phyloP scores from a whole-genome alignment of 2,888 invertebrate genomes.

The Cotesia congregata region DNA sequence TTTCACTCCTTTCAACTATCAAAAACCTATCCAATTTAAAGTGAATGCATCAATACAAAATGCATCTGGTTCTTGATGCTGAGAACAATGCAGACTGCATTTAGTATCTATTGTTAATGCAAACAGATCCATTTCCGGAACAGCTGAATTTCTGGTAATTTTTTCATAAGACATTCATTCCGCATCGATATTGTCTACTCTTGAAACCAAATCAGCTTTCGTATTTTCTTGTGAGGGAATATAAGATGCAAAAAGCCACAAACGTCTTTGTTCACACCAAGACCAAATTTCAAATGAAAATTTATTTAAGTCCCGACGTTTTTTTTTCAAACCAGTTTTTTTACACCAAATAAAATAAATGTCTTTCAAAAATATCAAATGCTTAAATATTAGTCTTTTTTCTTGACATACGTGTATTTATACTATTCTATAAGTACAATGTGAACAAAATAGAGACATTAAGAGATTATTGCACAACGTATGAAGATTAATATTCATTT shows the following conservation, averaged over 20 bases:
- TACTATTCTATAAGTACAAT: too few species aligned
- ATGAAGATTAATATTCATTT: too few species aligned
- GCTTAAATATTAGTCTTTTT: too few species aligned
- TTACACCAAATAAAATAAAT: too few species aligned
- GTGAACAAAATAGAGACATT: too few species aligned
- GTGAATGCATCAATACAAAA: conserved; percentile 42
- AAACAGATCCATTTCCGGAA: conserved; percentile 42
- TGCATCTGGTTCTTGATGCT: conserved; percentile 39
- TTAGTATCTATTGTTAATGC: conserved; percentile 37
- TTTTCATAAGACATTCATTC: conserved; percentile 39
- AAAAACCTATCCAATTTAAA: conserved; percentile 35
- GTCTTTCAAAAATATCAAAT: too few species aligned
- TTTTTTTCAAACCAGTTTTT: not conserved
- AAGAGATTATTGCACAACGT: too few species aligned
- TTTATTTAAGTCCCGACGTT: conserved; percentile 27
- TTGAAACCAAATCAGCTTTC: conserved; percentile 37
- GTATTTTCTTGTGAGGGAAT: conserved; percentile 40
- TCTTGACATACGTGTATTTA: too few species aligned
- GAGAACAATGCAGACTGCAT: conserved; percentile 37
- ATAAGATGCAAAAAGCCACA: conserved; percentile 41
- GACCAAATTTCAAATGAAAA: conserved; percentile 41
- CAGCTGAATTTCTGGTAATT: conserved; percentile 30
- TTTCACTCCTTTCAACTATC: not conserved
- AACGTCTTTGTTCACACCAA: conserved; percentile 39
- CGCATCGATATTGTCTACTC: conserved; percentile 35